A percentile compares a stretch with the other conserved stretches of the same genome.
These are phyloP conservation scores for Corvus moneduloides DNA, from an alignment of 2,113 vertebrate genomes.

Conservation along the genomic window DNA sequence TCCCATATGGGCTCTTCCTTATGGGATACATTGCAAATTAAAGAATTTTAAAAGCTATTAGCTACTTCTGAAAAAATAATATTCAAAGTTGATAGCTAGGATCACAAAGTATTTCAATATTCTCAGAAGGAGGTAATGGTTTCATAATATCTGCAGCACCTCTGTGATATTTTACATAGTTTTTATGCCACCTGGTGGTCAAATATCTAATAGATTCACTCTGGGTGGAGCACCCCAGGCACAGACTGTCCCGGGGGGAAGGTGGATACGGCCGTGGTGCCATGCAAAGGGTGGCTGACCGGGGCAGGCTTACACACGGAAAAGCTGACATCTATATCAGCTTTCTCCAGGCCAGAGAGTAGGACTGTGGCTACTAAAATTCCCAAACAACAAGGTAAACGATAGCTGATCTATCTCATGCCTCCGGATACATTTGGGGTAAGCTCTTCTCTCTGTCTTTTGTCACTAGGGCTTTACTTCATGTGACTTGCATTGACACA, in stretches of 20 bases:
- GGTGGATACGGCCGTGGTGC: not conserved
- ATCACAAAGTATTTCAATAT: not conserved
- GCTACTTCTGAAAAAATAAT: not conserved
- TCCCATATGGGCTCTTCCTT: not conserved
- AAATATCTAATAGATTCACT: not conserved
- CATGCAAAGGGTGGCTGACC: not conserved
- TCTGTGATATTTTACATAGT: conserved; percentile 26
- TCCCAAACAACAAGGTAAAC: not conserved
- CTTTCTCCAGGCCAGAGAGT: not conserved
- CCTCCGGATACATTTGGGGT: not conserved
- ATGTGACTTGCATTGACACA: not conserved
- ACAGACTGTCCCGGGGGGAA: fast-evolving
- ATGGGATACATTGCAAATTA: not conserved
- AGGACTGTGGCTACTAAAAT: not conserved
- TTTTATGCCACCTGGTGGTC: conserved; percentile 68
- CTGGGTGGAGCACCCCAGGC: not conserved
- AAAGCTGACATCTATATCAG: not conserved
- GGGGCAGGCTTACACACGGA: not conserved
- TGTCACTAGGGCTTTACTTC: not conserved
- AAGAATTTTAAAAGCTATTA: not conserved
- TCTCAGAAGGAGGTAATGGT: not conserved
- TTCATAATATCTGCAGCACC: not conserved
- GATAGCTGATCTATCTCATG: not conserved
- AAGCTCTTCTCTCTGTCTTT: not conserved
- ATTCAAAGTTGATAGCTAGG: not conserved